Conservation (phyloP, 2,113 vertebrate genomes). For the Willisornis vidua region DNA sequence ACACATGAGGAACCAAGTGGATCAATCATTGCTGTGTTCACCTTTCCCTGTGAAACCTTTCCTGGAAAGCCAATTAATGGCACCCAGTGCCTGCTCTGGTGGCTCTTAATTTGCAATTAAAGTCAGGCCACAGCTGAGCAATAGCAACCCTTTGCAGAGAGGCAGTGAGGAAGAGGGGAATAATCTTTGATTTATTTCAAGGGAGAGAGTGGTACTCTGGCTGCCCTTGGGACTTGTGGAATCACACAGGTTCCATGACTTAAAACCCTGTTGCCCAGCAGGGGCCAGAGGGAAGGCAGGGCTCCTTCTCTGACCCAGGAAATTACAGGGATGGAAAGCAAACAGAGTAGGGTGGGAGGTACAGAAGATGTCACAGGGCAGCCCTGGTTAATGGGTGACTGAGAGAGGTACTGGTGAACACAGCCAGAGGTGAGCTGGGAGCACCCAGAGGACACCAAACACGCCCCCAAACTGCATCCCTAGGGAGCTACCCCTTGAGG, state of each 20-base stretch:
- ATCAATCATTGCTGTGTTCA: background rate
- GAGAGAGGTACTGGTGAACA: background rate
- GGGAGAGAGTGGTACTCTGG: background rate
- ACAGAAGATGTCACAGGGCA: background rate
- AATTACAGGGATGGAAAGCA: background rate
- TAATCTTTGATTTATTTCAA: background rate
- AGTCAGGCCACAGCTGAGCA: background rate
- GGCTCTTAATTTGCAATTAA: slow-evolving; percentile 4
- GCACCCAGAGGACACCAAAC: background rate
- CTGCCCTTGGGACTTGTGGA: background rate
- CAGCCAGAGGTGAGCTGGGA: fast-evolving
- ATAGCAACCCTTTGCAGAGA: background rate
- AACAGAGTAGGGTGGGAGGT: fast-evolving
- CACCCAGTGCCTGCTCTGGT: fast-evolving
- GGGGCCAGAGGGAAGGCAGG: background rate
- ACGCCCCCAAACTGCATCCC: background rate
- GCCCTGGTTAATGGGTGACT: fast-evolving
- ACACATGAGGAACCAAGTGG: fast-evolving
- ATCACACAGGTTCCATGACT: background rate
- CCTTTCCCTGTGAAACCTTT: background rate
- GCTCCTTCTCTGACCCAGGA: background rate
- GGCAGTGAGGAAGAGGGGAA: background rate
- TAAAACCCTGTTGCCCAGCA: background rate
- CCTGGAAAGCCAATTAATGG: slow-evolving; percentile 31
- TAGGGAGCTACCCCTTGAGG: background rate